Evolutionary conservation across 2,797 vertebrate genomes (phyloP).

Genomic region (Sparus aurata): DNA sequence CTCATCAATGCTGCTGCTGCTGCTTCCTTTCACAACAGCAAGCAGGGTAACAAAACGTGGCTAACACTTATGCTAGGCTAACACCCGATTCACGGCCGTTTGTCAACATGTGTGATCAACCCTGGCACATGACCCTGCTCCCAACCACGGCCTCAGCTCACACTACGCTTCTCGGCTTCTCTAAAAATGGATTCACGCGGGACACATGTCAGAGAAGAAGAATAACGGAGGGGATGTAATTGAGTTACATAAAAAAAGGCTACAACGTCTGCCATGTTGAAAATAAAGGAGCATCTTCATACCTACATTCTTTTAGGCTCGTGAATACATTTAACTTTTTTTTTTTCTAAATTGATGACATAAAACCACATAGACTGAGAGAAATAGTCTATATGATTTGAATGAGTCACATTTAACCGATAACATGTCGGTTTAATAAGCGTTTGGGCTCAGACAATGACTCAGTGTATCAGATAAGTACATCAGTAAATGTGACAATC

Average conservation of each 20-base stretch:
- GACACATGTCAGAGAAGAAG: not conserved
- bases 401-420: not conserved
- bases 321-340: not conserved
- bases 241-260: not conserved
- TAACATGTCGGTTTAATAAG: not conserved
- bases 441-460: not conserved
- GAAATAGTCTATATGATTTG: too few species aligned
- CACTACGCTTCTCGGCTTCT: not conserved
- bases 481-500: not conserved
- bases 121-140: not conserved
- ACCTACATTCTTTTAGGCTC: not conserved
- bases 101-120: not conserved
- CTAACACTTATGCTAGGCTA: conserved; percentile 16
- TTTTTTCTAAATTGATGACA: not conserved
- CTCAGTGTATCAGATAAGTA: not conserved
- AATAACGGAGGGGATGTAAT: not conserved
- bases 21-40: conserved; percentile 39
- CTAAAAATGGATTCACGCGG: fast-evolving
- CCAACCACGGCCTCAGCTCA: not conserved
- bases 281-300: not conserved
- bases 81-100: not conserved
- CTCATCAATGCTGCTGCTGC: conserved; percentile 73
- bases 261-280: not conserved
- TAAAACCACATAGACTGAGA: not conserved
- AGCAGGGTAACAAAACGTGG: not conserved